These are phyloP conservation scores for Ptyas mucosa DNA, from an alignment of 2,113 vertebrate species.

Conservation along the genomic window DNA sequence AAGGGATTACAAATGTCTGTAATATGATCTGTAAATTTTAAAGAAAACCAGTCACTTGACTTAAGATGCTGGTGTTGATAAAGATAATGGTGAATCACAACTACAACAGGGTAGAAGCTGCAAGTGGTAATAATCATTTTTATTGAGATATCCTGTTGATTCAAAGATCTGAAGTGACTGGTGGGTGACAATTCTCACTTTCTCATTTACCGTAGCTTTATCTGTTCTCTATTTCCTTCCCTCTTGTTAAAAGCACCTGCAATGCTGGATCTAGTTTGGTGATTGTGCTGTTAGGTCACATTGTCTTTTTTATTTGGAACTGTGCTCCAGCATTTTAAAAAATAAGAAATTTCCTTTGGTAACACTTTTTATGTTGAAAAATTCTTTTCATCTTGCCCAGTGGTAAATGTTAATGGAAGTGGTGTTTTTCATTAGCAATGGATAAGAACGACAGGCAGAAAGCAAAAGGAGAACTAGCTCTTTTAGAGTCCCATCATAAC, in stretches of 20 bases:
- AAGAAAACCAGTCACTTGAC: constrained; percentile 20
- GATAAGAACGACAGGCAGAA: constrained; percentile 29
- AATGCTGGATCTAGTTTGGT: constrained; percentile 53
- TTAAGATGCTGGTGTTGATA: constrained; percentile 26
- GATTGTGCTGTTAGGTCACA: constrained; percentile 42
- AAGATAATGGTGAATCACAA: constrained; percentile 26
- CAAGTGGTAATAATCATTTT: constrained; percentile 36
- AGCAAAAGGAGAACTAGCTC: constrained; percentile 34
- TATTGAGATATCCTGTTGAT: constrained; percentile 37
- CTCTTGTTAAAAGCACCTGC: constrained; percentile 62
- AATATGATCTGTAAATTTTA: constrained; percentile 34
- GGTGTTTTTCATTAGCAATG: constrained; percentile 46
- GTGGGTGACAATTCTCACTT: constrained; percentile 3
- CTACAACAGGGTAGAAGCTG: constrained; percentile 19
- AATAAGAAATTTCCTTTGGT: constrained; percentile 45
- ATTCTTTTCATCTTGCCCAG: background rate
- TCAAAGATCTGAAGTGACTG: constrained; percentile 14
- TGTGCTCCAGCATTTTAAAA: constrained; percentile 60
- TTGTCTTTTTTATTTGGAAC: constrained; percentile 37
- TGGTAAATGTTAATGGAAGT: constrained; percentile 58
- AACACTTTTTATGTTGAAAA: constrained; percentile 27
- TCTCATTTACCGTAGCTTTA: constrained; percentile 50
- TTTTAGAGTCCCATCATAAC: constrained; percentile 26
- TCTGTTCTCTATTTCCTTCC: constrained; percentile 45
- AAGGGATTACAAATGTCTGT: background rate